Evolutionary conservation across 2,888 invertebrate species (phyloP).

Genomic region (Nematopogon swammerdamellus): DNA sequence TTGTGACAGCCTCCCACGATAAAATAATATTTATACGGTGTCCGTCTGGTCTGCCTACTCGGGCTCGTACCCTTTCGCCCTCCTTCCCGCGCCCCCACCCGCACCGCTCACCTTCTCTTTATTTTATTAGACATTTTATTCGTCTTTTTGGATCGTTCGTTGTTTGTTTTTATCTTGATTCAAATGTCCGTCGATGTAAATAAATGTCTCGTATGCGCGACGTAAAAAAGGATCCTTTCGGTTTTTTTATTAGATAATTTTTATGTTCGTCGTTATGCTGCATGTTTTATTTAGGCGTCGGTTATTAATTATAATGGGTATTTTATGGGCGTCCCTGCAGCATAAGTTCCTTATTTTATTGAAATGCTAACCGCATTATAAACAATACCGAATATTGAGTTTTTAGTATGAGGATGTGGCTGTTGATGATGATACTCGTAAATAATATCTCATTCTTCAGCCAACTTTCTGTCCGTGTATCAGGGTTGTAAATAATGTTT

Average conservation of each 20-base stretch:
- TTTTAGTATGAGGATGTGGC: not conserved
- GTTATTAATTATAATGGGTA: conserved; percentile 53
- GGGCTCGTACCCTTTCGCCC: not conserved
- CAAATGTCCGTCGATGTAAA: conserved; percentile 45
- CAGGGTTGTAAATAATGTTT: too few relatives aligned
- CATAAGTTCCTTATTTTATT: conserved; percentile 28
- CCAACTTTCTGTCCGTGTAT: too few relatives aligned
- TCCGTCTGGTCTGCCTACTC: too few relatives aligned
- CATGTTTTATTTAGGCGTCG: conserved; percentile 51
- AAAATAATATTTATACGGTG: conserved; percentile 42
- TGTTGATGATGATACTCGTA: not conserved
- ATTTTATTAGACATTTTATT: not conserved
- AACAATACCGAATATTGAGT: not conserved
- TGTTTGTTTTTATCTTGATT: conserved; percentile 54
- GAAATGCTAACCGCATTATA: not conserved
- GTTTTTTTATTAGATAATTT: conserved; percentile 34
- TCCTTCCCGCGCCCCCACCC: not conserved
- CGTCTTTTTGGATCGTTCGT: conserved; percentile 10
- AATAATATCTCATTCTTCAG: too few relatives aligned
- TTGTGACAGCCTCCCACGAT: conserved; percentile 57
- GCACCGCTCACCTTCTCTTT: not conserved
- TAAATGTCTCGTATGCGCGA: conserved; percentile 48
- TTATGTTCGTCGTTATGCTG: conserved; percentile 23
- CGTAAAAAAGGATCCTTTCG: conserved; percentile 20
- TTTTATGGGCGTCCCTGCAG: conserved; percentile 46